phyloP scores from a whole-genome alignment of 2,888 invertebrate genomes.

The Cerastis leucographa region DNA sequence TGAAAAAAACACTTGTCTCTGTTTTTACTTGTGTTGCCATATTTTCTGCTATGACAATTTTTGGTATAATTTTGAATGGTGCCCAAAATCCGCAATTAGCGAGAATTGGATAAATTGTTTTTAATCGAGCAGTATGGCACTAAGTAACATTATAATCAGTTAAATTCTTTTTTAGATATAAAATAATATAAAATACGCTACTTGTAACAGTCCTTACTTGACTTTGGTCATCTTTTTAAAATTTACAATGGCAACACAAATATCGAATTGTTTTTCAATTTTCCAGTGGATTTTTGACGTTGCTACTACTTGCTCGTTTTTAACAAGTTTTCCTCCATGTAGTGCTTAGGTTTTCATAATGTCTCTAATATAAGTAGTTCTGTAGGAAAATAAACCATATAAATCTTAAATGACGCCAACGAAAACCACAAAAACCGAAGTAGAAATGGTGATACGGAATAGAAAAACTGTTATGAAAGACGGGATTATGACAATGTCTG shows the following conservation, averaged over 20 bases:
- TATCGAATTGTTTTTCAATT: constrained; percentile 88
- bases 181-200: background rate
- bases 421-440: constrained; percentile 95
- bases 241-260: constrained; percentile 73
- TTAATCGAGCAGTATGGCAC: background rate
- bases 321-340: constrained; percentile 83
- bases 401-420: constrained; percentile 92
- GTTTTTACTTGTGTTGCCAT: constrained; percentile 37
- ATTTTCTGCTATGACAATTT: background rate
- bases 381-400: constrained; percentile 81
- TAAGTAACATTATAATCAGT: background rate
- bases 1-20: background rate
- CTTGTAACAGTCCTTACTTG: background rate
- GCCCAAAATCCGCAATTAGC: background rate
- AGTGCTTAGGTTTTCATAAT: constrained; percentile 86
- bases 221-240: constrained; percentile 22
- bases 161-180: background rate
- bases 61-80: constrained; percentile 1
- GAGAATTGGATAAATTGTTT: background rate
- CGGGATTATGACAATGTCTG: constrained; percentile 96
- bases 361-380: constrained; percentile 85
- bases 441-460: constrained; percentile 96
- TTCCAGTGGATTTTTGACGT: constrained; percentile 89
- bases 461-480: constrained; percentile 96
- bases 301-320: constrained; percentile 84